These are phyloP conservation scores for Chrysaora quinquecirrha DNA, from an alignment of 30 jellyfish, hydroid and myxozoan species.

Conservation along the genomic window DNA sequence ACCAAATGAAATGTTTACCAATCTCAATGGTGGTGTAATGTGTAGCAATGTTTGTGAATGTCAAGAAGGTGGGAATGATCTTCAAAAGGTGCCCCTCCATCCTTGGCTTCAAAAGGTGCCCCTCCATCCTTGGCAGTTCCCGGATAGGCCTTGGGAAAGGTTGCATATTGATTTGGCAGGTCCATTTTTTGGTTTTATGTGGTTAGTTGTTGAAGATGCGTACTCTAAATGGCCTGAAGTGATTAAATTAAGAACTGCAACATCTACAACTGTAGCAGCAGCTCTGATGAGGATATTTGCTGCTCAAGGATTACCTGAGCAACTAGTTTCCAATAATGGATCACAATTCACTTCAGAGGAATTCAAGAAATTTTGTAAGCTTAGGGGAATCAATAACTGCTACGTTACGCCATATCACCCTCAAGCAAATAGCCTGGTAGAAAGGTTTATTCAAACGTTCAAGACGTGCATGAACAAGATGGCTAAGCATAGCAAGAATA, in stretches of 20 bases:
- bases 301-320: conserved; percentile 65
- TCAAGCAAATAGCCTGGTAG: conserved; percentile 55
- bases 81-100: conserved; percentile 21
- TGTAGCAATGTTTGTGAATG: conserved; percentile 57
- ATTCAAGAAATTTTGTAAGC: conserved; percentile 51
- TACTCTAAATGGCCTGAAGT: conserved; percentile 52
- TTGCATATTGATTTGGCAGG: conserved; percentile 60
- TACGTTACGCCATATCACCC: conserved; percentile 66
- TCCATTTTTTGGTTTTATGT: conserved; percentile 60
- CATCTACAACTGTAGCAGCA: conserved; percentile 45
- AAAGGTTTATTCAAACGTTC: conserved; percentile 43
- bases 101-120: conserved; percentile 6
- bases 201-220: conserved; percentile 68
- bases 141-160: conserved; percentile 65
- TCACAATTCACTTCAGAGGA: conserved; percentile 67
- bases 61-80: conserved; percentile 65
- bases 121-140: conserved; percentile 33
- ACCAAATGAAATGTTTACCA: conserved; percentile 58
- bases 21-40: conserved; percentile 58
- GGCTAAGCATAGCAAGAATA: conserved; percentile 48
- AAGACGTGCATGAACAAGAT: conserved; percentile 46
- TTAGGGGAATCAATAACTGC: conserved; percentile 64
- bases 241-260: conserved; percentile 10
- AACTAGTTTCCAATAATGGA: conserved; percentile 65
- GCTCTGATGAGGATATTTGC: conserved; percentile 55